Percentiles rank a stretch among this genome's conserved stretches.
Conservation (phyloP, 1,140 invertebrate species). For the Elysia chlorotica region DNA sequence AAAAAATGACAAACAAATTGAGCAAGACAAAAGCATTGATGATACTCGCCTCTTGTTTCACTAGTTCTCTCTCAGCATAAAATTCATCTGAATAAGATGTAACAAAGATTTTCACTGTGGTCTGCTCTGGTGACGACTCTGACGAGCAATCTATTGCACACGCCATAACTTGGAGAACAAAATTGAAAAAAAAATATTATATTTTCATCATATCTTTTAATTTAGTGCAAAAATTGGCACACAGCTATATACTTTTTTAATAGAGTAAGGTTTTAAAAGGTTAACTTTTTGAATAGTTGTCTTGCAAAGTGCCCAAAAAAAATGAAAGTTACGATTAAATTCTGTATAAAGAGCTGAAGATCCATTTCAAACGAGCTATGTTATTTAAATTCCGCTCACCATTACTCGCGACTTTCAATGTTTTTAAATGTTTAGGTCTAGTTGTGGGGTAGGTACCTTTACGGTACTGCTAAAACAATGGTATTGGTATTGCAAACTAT, state of each 20-base stretch:
- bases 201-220: background rate
- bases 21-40: background rate
- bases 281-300: background rate
- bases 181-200: background rate
- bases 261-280: background rate
- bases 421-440: no score
- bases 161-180: slow-evolving; percentile 31
- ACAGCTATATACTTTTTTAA: background rate
- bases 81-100: slow-evolving; percentile 61
- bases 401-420: no score
- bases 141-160: slow-evolving; percentile 30
- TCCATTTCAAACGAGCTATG: no score
- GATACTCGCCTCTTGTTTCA: slow-evolving; percentile 55
- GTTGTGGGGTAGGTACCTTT: no score
- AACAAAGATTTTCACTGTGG: slow-evolving; percentile 56
- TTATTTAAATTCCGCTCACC: no score
- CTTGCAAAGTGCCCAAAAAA: background rate
- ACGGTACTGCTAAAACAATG: no score
- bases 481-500: no score
- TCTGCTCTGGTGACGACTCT: slow-evolving; percentile 20
- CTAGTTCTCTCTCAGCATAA: slow-evolving; percentile 56
- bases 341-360: background rate
- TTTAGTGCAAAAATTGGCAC: background rate
- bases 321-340: background rate
- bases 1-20: no score